phyloP scores from a whole-genome alignment of 2,113 vertebrate genomes.

The Periophthalmus modestus region DNA sequence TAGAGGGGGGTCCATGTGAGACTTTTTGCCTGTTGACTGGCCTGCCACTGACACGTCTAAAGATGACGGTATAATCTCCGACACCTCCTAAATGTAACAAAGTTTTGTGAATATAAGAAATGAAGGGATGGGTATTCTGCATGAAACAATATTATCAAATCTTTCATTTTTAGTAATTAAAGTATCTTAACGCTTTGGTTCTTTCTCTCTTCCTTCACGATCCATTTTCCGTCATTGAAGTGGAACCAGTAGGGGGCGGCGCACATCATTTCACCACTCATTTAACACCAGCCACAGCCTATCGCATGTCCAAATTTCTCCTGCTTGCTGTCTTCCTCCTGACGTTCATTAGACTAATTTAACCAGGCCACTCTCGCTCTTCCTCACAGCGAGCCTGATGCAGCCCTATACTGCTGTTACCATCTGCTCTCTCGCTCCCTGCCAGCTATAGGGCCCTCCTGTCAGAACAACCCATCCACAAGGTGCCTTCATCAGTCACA shows the following conservation, averaged over 20 bases:
- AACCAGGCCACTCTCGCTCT: constrained; percentile 77
- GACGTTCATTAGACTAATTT: constrained; percentile 84
- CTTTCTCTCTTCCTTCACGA: constrained; percentile 30
- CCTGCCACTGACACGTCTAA: too few species aligned
- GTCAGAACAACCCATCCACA: constrained; percentile 63
- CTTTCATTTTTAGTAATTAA: too few species aligned
- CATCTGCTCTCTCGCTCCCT: constrained; percentile 78
- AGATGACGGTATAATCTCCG: too few species aligned
- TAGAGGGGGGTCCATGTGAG: too few species aligned
- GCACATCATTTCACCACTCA: constrained; percentile 77
- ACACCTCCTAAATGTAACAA: not conserved
- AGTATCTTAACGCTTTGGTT: constrained; percentile 18
- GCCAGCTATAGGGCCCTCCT: constrained; percentile 75
- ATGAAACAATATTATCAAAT: too few species aligned
- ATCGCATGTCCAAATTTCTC: constrained; percentile 70
- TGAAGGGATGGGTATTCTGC: too few species aligned
- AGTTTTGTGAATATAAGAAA: too few species aligned
- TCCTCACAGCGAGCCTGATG: constrained; percentile 63
- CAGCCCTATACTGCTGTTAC: constrained; percentile 52
- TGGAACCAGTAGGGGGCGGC: constrained; percentile 66
- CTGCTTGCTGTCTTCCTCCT: constrained; percentile 42
- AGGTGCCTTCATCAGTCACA: constrained; percentile 60
- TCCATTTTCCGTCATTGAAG: constrained; percentile 52
- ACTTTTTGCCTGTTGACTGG: too few species aligned
- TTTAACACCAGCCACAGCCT: constrained; percentile 75